Conservation (phyloP, 2,113 vertebrate genomes). For the Entosphenus tridentatus region DNA sequence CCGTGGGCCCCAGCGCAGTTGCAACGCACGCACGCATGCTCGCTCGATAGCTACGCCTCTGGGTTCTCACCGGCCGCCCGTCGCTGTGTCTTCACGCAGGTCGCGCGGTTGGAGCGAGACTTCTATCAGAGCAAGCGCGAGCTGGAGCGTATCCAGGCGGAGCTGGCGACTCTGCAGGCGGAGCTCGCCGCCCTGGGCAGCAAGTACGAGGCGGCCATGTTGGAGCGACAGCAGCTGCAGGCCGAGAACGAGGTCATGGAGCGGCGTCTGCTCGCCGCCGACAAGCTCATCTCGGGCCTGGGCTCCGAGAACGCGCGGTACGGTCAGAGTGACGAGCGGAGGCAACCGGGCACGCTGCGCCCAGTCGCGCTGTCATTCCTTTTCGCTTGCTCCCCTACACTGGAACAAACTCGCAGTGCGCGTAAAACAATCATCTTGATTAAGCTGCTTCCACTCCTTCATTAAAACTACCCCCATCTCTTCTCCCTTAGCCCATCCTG, state of each 20-base stretch:
- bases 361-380: too few relatives aligned
- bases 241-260: conserved; percentile 80
- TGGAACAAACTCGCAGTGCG: too few relatives aligned
- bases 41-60: neutral
- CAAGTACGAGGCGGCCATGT: conserved; percentile 44
- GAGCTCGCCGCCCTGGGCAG: conserved; percentile 45
- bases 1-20: too few relatives aligned
- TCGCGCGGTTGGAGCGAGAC: conserved; percentile 57
- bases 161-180: conserved; percentile 36
- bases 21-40: too few relatives aligned
- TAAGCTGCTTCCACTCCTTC: too few relatives aligned
- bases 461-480: too few relatives aligned
- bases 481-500: too few relatives aligned
- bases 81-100: conserved; percentile 21
- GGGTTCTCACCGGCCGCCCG: neutral
- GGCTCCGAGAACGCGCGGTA: conserved; percentile 71
- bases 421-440: too few relatives aligned
- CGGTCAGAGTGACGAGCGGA: conserved; percentile 9
- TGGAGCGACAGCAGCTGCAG: conserved; percentile 52
- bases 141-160: conserved; percentile 47
- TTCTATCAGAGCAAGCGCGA: conserved; percentile 50
- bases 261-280: conserved; percentile 53
- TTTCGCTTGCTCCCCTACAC: too few relatives aligned
- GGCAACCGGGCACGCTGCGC: too few relatives aligned
- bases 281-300: conserved; percentile 71